These are phyloP conservation scores for Myopa tessellatipennis DNA, from an alignment of 2,888 invertebrate genomes.

Conservation along the genomic window DNA sequence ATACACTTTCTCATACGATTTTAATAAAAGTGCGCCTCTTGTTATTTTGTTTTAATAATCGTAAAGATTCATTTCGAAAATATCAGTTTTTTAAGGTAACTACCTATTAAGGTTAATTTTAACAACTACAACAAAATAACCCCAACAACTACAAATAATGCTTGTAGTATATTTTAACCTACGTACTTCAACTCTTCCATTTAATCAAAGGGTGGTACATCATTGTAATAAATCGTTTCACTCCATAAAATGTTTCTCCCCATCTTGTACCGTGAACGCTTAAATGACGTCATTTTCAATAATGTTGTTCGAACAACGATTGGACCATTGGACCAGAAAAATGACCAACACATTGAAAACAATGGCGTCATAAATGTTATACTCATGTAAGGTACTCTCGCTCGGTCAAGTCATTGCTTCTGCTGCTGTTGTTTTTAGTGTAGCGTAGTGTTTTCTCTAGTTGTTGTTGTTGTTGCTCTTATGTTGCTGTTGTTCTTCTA, in stretches of 20 bases:
- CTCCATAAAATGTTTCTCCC: not conserved
- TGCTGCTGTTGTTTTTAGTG: slow-evolving; percentile 1
- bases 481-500: not conserved
- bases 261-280: not conserved
- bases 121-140: not conserved
- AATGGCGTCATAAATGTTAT: slow-evolving; percentile 10
- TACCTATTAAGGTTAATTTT: no score
- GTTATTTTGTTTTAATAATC: no score
- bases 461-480: slow-evolving; percentile 14
- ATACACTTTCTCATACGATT: not conserved
- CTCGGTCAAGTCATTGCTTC: not conserved
- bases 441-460: slow-evolving; percentile 1
- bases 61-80: no score
- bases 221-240: not conserved
- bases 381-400: not conserved
- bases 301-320: not conserved
- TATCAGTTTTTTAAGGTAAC: no score
- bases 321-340: not conserved
- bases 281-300: slow-evolving; percentile 9
- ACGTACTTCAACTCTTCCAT: not conserved
- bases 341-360: slow-evolving; percentile 9
- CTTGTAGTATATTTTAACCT: no score
- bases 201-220: not conserved
- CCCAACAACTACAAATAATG: not conserved
- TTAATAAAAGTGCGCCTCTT: not conserved